These are phyloP conservation scores for Aelia acuminata DNA, from an alignment of 2,888 invertebrate species.

Conservation along the genomic window DNA sequence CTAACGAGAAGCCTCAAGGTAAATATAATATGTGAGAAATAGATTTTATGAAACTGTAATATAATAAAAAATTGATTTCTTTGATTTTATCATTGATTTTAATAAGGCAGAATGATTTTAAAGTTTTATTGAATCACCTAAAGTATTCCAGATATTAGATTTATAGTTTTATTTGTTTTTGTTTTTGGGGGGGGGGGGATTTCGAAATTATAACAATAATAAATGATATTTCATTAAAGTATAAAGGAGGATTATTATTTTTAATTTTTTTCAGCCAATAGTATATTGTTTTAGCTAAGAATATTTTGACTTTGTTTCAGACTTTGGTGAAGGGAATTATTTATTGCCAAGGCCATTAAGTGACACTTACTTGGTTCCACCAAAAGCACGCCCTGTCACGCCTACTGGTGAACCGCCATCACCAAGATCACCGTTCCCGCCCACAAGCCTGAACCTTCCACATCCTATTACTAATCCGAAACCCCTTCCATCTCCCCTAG, in stretches of 20 bases:
- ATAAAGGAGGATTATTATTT: no score
- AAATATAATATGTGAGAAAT: constrained; percentile 25
- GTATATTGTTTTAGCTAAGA: background rate
- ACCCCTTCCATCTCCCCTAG: constrained; percentile 28
- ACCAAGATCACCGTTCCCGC: constrained; percentile 51
- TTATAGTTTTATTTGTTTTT: background rate
- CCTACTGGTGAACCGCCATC: constrained; percentile 53
- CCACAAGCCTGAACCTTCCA: constrained; percentile 3
- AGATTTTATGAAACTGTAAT: background rate
- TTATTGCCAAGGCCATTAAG: constrained; percentile 71
- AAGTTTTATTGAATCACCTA: no score
- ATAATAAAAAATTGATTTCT: no score
- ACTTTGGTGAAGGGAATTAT: constrained; percentile 69
- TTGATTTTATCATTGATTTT: background rate
- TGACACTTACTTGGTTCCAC: constrained; percentile 72
- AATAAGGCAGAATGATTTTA: background rate
- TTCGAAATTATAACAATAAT: background rate
- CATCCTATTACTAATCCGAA: constrained; percentile 50
- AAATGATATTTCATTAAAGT: background rate
- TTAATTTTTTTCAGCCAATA: no score
- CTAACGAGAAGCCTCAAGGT: constrained; percentile 72
- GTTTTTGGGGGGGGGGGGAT: no score
- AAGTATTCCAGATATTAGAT: background rate
- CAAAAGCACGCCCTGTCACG: constrained; percentile 71
- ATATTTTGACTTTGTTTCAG: constrained; percentile 60